These are phyloP conservation scores for Petrosia ficiformis DNA, from an alignment of 37 sponge, comb jelly and placozoan genomes.

Conservation along the genomic window DNA sequence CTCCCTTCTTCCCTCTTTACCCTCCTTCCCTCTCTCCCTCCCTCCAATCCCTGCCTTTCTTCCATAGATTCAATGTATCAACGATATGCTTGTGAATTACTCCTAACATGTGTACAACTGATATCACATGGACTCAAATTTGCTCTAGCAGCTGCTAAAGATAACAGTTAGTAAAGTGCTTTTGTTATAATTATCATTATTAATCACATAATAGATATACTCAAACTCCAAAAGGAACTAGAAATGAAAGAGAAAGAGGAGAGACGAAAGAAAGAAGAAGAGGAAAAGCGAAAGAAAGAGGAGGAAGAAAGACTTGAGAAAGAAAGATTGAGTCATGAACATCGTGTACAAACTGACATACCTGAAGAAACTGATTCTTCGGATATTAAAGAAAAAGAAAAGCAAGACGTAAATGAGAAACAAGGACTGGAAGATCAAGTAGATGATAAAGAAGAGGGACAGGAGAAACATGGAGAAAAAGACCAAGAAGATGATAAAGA, in stretches of 20 bases:
- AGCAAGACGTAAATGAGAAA: too few relatives aligned
- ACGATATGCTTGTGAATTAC: constrained; percentile 5
- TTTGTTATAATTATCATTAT: neutral
- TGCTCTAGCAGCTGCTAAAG: constrained; percentile 18
- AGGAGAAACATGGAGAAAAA: neutral
- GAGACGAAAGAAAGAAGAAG: neutral
- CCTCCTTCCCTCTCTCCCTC: too few relatives aligned
- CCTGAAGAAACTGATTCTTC: too few relatives aligned
- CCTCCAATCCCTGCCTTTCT: too few relatives aligned
- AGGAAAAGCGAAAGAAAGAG: constrained; percentile 1
- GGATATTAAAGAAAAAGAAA: neutral
- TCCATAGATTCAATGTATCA: constrained; percentile 2
- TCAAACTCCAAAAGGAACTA: too few relatives aligned
- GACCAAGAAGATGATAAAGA: constrained; percentile 6
- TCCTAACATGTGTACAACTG: constrained; percentile 45
- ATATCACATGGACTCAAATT: constrained; percentile 37
- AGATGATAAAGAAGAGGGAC: constrained; percentile 5
- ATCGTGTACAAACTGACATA: neutral
- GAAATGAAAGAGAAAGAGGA: neutral
- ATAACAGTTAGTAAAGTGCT: neutral
- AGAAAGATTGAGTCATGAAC: neutral
- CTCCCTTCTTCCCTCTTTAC: neutral
- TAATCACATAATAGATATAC: too few relatives aligned
- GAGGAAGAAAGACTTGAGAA: constrained; percentile 1
- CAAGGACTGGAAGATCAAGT: neutral